These are phyloP conservation scores for Cyphomyrus discorhynchus DNA, from an alignment of 2,113 vertebrate species.

Conservation along the genomic window DNA sequence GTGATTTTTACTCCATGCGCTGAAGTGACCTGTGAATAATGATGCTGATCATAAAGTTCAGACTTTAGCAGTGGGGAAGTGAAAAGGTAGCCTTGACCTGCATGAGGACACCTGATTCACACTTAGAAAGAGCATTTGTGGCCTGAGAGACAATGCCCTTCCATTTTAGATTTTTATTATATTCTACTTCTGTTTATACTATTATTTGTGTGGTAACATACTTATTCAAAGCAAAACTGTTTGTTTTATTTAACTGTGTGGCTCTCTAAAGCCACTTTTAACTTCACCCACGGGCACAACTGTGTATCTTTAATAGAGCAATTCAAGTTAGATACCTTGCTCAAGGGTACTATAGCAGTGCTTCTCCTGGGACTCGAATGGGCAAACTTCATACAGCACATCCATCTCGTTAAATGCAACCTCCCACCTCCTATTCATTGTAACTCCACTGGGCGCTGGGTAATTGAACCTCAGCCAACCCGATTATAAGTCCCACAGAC, in stretches of 20 bases:
- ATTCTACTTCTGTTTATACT: neutral
- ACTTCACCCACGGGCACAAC: neutral
- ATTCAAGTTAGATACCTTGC: neutral
- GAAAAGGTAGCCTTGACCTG: neutral
- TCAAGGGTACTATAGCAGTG: neutral
- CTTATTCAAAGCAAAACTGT: neutral
- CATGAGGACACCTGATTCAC: neutral
- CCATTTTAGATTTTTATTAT: neutral
- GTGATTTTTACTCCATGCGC: neutral
- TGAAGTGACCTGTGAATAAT: neutral
- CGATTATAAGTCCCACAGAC: neutral
- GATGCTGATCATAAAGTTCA: neutral
- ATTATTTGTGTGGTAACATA: neutral
- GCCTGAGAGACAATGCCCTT: neutral
- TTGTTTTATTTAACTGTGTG: neutral
- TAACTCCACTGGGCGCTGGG: neutral
- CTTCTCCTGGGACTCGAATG: neutral
- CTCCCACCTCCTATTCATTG: neutral
- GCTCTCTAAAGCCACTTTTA: neutral
- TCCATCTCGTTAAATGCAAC: neutral
- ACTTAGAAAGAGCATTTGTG: neutral
- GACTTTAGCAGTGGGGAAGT: neutral
- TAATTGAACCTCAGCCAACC: neutral
- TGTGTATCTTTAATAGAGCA: neutral
- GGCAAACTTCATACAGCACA: neutral